Base-by-base conservation (phyloP, 1,140 invertebrate species). In the Alviniconcha marisindica region DNA sequence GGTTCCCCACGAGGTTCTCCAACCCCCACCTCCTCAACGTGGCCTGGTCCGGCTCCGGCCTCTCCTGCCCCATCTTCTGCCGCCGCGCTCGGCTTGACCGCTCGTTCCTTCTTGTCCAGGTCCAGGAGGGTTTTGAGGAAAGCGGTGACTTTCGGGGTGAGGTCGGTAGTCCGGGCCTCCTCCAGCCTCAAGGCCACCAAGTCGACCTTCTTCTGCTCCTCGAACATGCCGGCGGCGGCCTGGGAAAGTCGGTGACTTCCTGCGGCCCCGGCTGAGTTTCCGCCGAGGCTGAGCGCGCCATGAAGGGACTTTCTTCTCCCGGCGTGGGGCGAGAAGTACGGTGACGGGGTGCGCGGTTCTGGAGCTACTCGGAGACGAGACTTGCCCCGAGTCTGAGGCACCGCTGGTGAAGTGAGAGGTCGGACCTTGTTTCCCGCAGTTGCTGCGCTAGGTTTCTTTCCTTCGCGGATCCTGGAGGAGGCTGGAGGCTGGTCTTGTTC, bases 191-290 rank as follows among this genome's bases (percentile, higher is more conserved):
- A 21, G 40, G 85, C 85, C 0, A 84, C 78, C 31, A 82, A 21
- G 77, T 87, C 83, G 1, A 83, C 44, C 48, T 85, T 85, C 51
- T 83, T 73, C 42, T 87, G 84, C 40, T 84, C 79, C 56, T 85
- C 86, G 84, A 88, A 88, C 60, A 88, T 73, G 33, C 56, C 69
- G 36, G 77, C 73, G 14, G 82, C 74, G 0, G 36, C 33, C 14
- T n/a, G n/a, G n/a, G n/a, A n/a, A n/a, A n/a, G n/a, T n/a, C n/a
- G n/a, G n/a, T n/a, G n/a, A n/a, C n/a, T n/a, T n/a, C n/a, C n/a
- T n/a, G n/a, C n/a, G n/a, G n/a, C n/a, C n/a, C 31, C 63, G 2
- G 63, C 28, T 31, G 63, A 66, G 63, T 33, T 66, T 12, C 28
- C 14, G 63, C 63, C 63, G 0, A 66, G 28, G 1, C 0, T 33